A percentile compares a stretch with the other conserved stretches of the same genome.
Conservation (phyloP, 2,888 invertebrate genomes). For the Nemoura dubitans region DNA sequence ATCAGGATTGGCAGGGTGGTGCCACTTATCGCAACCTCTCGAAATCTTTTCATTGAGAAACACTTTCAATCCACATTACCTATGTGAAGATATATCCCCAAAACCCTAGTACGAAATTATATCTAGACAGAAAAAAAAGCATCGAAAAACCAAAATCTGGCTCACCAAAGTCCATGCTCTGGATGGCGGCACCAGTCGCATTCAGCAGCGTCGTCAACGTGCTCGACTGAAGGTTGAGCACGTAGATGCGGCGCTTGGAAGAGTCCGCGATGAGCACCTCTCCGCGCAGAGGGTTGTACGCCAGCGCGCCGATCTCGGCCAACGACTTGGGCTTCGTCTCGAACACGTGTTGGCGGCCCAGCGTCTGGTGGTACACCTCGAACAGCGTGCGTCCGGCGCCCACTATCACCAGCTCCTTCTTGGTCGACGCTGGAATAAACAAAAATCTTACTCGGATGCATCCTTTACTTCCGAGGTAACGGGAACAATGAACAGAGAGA, state of each 20-base stretch:
- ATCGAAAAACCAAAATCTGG: too few species aligned
- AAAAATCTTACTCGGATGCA: too few species aligned
- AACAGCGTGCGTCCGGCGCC: constrained; percentile 68
- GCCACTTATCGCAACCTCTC: too few species aligned
- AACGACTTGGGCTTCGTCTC: constrained; percentile 39
- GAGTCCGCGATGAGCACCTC: constrained; percentile 63
- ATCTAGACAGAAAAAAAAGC: too few species aligned
- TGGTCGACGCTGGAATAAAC: constrained; percentile 59
- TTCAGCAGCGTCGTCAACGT: constrained; percentile 57
- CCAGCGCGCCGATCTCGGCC: constrained; percentile 70
- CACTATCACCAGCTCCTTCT: constrained; percentile 66
- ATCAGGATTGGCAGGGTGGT: too few species aligned
- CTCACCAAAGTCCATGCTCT: constrained; percentile 69
- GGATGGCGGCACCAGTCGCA: constrained; percentile 63
- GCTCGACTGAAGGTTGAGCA: constrained; percentile 56
- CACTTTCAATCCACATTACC: too few species aligned
- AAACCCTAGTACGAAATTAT: too few species aligned
- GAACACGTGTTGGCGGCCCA: constrained; percentile 72
- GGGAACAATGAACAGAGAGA: too few species aligned
- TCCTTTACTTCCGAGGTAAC: too few species aligned
- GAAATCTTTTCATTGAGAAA: too few species aligned
- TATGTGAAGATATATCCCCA: too few species aligned
- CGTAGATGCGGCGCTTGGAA: constrained; percentile 60
- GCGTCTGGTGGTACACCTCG: constrained; percentile 70
- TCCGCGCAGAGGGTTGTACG: constrained; percentile 68